Evolutionary conservation across 2,113 vertebrate species (phyloP).

Genomic region (Erythrocercus mccallii): DNA sequence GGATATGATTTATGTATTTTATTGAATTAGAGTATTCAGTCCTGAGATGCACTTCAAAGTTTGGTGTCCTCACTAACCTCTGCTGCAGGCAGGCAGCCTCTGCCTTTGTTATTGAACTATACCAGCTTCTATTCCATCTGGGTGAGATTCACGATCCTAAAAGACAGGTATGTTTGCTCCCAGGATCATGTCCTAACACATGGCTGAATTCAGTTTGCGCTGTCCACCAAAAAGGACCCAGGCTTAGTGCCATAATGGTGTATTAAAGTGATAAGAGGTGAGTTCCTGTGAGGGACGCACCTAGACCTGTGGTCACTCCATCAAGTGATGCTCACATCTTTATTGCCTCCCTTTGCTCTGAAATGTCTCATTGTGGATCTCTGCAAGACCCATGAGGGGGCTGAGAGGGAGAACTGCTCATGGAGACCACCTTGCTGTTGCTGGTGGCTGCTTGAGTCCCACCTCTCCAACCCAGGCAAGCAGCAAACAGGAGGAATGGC

Average conservation of each 20-base stretch:
- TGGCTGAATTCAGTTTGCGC: neutral
- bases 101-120: neutral
- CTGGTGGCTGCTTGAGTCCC: neutral
- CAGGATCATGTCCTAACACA: neutral
- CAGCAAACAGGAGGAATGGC: neutral
- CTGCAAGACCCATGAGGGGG: neutral
- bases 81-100: neutral
- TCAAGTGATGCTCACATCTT: fast-evolving
- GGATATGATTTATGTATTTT: neutral
- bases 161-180: neutral
- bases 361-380: neutral
- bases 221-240: neutral
- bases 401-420: neutral
- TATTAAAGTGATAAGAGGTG: neutral
- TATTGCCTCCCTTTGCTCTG: neutral
- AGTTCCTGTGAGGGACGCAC: neutral
- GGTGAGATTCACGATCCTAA: neutral
- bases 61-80: neutral
- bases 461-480: neutral
- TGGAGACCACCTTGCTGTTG: neutral
- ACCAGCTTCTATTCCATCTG: neutral
- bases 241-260: neutral
- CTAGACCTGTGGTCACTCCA: neutral
- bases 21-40: neutral
- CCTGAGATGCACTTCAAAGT: neutral